Evolutionary conservation across 1,140 invertebrate genomes (phyloP).

Genomic region (Drosophila guanche): DNA sequence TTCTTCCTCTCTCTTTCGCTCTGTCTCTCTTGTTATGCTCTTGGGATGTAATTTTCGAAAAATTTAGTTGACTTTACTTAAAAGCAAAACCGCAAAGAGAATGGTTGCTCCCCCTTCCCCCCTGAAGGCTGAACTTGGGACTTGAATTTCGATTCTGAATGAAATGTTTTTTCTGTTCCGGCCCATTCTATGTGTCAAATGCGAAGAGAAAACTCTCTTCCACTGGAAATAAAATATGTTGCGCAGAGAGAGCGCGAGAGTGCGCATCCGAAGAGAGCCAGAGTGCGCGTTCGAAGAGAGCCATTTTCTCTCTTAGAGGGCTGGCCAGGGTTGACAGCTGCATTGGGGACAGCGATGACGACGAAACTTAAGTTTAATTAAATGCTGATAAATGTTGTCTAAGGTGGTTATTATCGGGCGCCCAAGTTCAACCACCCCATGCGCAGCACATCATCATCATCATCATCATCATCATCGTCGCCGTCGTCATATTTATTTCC

Average conservation of each 20-base stretch:
- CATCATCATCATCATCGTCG: neutral
- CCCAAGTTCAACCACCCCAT: too few species aligned
- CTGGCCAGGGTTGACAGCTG: constrained; percentile 30
- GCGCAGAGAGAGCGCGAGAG: constrained; percentile 48
- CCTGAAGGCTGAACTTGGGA: constrained; percentile 15
- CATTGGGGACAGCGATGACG: neutral
- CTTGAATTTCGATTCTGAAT: constrained; percentile 40
- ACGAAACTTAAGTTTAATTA: constrained; percentile 26
- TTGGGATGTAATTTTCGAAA: constrained; percentile 37
- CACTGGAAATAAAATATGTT: constrained; percentile 46
- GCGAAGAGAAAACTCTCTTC: constrained; percentile 26
- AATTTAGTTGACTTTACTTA: constrained; percentile 26
- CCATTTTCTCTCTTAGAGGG: constrained; percentile 10
- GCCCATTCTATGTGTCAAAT: neutral
- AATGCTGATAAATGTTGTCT: constrained; percentile 37
- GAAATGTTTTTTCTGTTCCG: constrained; percentile 24
- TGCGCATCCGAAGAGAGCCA: constrained; percentile 23
- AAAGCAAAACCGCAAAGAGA: constrained; percentile 42
- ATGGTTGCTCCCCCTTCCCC: constrained; percentile 13
- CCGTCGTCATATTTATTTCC: constrained; percentile 27
- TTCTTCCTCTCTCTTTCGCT: constrained; percentile 10
- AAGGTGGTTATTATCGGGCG: constrained; percentile 4
- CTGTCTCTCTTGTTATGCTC: neutral
- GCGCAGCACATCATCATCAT: too few species aligned
- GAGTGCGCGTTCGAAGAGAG: constrained; percentile 28